Conservation (phyloP, 2,888 invertebrate genomes). For the Synergus gifuensis region DNA sequence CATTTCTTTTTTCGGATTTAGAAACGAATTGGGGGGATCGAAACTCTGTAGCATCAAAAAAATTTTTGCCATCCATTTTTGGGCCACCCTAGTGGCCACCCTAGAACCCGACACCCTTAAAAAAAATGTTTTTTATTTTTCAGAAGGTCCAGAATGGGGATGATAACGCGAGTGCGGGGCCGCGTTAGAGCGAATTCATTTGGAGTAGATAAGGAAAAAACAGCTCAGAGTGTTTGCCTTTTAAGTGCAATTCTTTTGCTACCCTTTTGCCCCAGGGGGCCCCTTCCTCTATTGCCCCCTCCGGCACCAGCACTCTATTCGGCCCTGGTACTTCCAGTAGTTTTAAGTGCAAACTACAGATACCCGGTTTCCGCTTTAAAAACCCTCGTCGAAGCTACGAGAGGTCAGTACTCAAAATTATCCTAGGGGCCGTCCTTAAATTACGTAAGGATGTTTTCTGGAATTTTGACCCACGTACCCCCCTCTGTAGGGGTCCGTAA, state of each 20-base stretch:
- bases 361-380: slow-evolving; percentile 84
- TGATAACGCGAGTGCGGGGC: slow-evolving; percentile 86
- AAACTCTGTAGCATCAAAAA: no score
- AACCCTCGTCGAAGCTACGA: slow-evolving; percentile 79
- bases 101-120: no score
- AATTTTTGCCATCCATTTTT: no score
- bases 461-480: no score
- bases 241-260: slow-evolving; percentile 83
- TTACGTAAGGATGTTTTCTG: no score
- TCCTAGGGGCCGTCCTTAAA: no score
- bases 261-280: slow-evolving; percentile 81
- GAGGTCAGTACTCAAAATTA: slow-evolving; percentile 78
- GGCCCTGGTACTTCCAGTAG: slow-evolving; percentile 83
- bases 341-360: slow-evolving; percentile 85
- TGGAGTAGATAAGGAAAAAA: slow-evolving; percentile 84
- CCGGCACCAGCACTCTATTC: slow-evolving; percentile 82
- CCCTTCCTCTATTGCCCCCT: slow-evolving; percentile 82
- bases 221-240: slow-evolving; percentile 85
- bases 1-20: no score
- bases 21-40: no score
- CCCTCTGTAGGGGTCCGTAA: no score
- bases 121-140: slow-evolving; percentile 9
- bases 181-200: slow-evolving; percentile 83
- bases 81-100: no score
- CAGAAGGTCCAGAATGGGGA: slow-evolving; percentile 80